Percentiles rank a stretch among this genome's conserved stretches.
Conservation (phyloP, 2,888 invertebrate genomes). For the Idaea straminata region DNA sequence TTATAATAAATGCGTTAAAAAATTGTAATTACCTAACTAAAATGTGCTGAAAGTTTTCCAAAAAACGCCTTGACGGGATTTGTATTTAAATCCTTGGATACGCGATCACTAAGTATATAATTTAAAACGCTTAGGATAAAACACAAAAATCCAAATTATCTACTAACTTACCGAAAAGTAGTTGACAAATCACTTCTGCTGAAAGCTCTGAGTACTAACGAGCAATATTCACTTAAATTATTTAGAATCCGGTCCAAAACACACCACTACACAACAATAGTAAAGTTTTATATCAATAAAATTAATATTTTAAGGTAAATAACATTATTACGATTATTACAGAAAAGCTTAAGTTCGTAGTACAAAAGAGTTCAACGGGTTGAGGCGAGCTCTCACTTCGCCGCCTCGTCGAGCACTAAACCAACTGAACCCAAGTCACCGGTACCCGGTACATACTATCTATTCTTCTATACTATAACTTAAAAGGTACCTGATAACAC, state of each 20-base stretch:
- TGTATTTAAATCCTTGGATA: too few relatives aligned
- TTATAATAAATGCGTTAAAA: too few relatives aligned
- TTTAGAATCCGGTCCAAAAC: slow-evolving; percentile 4
- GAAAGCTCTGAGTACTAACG: background rate
- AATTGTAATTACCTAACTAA: too few relatives aligned
- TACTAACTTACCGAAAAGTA: background rate
- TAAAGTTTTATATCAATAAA: slow-evolving; percentile 3
- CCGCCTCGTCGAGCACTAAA: slow-evolving; percentile 56
- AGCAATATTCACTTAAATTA: background rate
- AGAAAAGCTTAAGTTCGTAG: slow-evolving; percentile 22
- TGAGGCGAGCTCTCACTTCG: slow-evolving; percentile 55
- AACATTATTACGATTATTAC: background rate
- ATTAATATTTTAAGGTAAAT: slow-evolving; percentile 18
- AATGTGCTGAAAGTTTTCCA: too few relatives aligned
- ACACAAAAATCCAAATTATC: background rate
- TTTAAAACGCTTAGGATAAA: too few relatives aligned
- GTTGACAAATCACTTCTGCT: background rate
- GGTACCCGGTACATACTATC: slow-evolving; percentile 49
- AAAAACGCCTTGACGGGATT: too few relatives aligned
- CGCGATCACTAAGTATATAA: too few relatives aligned
- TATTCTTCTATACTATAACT: slow-evolving; percentile 50
- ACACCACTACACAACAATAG: slow-evolving; percentile 4
- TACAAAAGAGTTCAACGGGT: slow-evolving; percentile 53
- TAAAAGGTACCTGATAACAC: slow-evolving; percentile 65
- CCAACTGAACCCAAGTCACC: slow-evolving; percentile 54